These are phyloP conservation scores for Clitarchus hookeri DNA, from an alignment of 2,888 invertebrate species.

Conservation along the genomic window DNA sequence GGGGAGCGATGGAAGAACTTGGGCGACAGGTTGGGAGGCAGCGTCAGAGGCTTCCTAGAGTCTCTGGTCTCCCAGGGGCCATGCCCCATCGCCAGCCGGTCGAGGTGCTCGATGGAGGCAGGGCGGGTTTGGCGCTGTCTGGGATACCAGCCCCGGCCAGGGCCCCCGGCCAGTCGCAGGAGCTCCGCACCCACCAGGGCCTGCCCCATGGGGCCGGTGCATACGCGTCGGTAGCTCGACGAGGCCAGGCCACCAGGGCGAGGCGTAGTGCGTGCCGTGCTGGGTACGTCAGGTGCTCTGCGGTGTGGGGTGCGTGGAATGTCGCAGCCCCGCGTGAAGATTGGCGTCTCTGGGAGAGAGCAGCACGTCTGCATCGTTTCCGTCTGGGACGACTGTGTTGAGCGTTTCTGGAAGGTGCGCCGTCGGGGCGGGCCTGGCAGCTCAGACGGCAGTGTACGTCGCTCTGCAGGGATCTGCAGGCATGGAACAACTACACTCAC, in stretches of 20 bases:
- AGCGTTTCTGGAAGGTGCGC: constrained; percentile 57
- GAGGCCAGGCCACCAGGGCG: constrained; percentile 59
- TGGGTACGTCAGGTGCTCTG: constrained; percentile 63
- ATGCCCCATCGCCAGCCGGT: constrained; percentile 67
- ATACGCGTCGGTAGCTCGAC: constrained; percentile 46
- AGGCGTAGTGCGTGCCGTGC: constrained; percentile 62
- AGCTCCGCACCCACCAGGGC: constrained; percentile 77
- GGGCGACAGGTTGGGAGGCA: constrained; percentile 86
- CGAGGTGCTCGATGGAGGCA: constrained; percentile 83
- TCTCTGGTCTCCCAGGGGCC: constrained; percentile 52
- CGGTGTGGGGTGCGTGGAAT: constrained; percentile 82
- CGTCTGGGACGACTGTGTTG: constrained; percentile 57
- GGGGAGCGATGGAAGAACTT: constrained; percentile 90
- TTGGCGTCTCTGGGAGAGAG: constrained; percentile 86
- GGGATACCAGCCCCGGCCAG: constrained; percentile 75
- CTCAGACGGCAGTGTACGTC: constrained; percentile 76
- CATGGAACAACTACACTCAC: background rate
- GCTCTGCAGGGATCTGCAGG: constrained; percentile 54
- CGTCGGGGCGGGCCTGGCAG: constrained; percentile 61
- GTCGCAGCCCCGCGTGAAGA: constrained; percentile 81
- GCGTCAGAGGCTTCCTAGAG: constrained; percentile 78
- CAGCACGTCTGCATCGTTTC: constrained; percentile 79
- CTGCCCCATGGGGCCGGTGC: constrained; percentile 48
- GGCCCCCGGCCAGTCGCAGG: constrained; percentile 76
- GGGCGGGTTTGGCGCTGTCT: constrained; percentile 62